Conservation (phyloP, 2,113 vertebrate genomes). For the Bubo bubo region DNA sequence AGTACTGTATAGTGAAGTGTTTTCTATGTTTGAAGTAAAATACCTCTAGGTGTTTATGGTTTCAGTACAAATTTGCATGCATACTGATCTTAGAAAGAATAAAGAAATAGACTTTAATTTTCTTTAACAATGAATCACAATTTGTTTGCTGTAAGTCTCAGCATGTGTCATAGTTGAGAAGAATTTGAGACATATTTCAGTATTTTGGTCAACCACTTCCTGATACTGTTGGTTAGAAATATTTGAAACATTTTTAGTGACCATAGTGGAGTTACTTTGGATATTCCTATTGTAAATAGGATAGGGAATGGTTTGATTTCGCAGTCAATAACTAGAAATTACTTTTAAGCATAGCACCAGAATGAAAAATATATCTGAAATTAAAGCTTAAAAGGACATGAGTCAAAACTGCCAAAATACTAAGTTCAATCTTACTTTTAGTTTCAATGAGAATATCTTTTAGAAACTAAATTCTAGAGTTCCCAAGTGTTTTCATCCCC, state of each 20-base stretch:
- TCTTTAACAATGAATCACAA: background rate
- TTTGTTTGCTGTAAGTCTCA: background rate
- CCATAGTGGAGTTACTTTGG: background rate
- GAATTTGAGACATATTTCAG: background rate
- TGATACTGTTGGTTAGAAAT: background rate
- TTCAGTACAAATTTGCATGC: background rate
- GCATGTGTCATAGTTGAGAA: background rate
- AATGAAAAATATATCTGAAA: background rate
- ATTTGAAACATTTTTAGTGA: background rate
- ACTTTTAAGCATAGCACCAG: background rate
- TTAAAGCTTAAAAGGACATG: background rate
- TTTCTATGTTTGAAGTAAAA: background rate
- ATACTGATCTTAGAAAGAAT: background rate
- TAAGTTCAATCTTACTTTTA: background rate
- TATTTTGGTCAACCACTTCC: background rate
- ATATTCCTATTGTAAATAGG: background rate
- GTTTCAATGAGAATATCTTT: background rate
- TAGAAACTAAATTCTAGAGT: background rate
- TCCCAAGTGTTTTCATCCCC: background rate
- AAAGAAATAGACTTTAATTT: background rate
- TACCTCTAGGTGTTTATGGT: background rate
- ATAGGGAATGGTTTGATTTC: background rate
- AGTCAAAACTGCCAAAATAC: background rate
- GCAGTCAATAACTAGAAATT: background rate
- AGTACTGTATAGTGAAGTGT: background rate